Evolutionary conservation across 2,888 invertebrate species (phyloP).

Genomic region (Sinhomidia bicolor): DNA sequence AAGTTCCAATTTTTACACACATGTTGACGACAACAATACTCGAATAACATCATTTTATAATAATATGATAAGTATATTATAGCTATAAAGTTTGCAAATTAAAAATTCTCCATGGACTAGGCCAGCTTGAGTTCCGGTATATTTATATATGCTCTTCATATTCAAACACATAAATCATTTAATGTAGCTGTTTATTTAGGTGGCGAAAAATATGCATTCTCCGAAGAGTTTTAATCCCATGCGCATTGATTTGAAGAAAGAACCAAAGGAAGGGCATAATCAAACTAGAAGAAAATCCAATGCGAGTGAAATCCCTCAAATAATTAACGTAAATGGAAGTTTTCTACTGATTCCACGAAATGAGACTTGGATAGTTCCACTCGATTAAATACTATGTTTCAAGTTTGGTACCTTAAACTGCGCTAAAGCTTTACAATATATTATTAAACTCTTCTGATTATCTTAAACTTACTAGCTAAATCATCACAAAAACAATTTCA

Average conservation of each 20-base stretch:
- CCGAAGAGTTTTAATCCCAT: not conserved
- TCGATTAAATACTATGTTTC: conserved; percentile 4
- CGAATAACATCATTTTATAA: conserved; percentile 16
- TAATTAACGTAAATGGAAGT: not conserved
- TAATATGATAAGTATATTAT: not conserved
- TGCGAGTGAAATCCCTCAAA: not conserved
- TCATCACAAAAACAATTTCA: conserved; percentile 74
- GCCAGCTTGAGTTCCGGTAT: conserved; percentile 56
- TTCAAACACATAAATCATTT: conserved; percentile 11
- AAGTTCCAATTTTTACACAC: not conserved
- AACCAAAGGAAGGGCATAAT: not conserved
- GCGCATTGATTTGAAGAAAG: not conserved
- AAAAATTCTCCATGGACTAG: conserved; percentile 71
- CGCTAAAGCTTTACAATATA: conserved; percentile 18
- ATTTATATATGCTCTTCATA: not conserved
- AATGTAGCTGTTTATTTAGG: not conserved
- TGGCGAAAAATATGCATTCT: not conserved
- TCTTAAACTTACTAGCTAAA: conserved; percentile 20
- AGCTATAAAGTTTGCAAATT: conserved; percentile 45
- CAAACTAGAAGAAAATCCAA: not conserved
- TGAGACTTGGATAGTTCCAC: not conserved
- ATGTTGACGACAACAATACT: conserved; percentile 15
- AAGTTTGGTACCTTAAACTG: conserved; percentile 13
- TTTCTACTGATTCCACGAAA: not conserved
- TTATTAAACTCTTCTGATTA: conserved; percentile 13